phyloP scores from a whole-genome alignment of 1,140 invertebrate species.

The Armadillidium nasatum region DNA sequence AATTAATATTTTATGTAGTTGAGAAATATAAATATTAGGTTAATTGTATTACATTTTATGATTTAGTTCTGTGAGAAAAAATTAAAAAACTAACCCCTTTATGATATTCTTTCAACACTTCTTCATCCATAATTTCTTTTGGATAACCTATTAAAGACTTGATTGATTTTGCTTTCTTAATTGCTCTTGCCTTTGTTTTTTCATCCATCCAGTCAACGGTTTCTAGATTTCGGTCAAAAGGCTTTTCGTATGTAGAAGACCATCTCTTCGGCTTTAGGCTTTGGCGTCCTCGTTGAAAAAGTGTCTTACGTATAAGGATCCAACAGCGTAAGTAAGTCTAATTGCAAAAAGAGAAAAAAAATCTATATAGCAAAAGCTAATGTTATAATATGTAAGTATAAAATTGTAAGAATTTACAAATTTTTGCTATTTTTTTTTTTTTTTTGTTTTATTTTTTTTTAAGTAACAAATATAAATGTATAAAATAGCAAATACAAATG shows the following conservation, averaged over 20 bases:
- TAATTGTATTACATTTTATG: no score
- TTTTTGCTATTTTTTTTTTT: no score
- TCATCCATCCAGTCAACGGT: constrained; percentile 46
- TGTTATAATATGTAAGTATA: no score
- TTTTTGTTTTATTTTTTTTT: no score
- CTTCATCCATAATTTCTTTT: constrained; percentile 69
- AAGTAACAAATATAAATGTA: no score
- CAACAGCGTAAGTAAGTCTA: constrained; percentile 34
- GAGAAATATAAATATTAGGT: no score
- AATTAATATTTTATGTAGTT: no score
- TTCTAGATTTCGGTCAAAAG: constrained; percentile 44
- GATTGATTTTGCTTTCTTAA: constrained; percentile 69
- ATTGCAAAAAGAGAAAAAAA: no score
- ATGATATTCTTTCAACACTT: constrained; percentile 71
- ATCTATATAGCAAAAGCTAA: no score
- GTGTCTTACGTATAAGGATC: constrained; percentile 45
- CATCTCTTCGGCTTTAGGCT: constrained; percentile 45
- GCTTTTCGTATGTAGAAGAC: constrained; percentile 43
- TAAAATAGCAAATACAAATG: no score
- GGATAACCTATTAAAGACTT: constrained; percentile 50
- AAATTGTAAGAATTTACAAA: no score
- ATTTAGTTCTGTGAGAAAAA: neutral
- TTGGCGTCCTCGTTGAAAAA: constrained; percentile 46
- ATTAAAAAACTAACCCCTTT: constrained; percentile 51
- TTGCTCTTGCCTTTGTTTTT: constrained; percentile 55